These are phyloP conservation scores for human (Homo sapiens) DNA, from an alignment of 2,113 vertebrate species.

Conservation along the genomic window DNA sequence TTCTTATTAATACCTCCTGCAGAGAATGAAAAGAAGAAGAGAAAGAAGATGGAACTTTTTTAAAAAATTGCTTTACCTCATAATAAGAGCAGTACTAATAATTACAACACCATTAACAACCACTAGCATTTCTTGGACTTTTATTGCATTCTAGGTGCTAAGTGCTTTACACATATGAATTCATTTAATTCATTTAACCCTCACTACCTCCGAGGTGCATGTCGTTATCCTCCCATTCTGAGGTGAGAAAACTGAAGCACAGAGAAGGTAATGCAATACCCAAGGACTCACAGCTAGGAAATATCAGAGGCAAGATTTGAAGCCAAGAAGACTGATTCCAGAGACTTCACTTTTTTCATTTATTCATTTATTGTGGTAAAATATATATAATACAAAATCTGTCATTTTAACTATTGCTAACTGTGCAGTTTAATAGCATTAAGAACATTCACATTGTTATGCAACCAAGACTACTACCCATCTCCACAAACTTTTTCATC, in stretches of 20 bases:
- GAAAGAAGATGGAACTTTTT: neutral
- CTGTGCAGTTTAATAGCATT: neutral
- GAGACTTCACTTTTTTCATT: neutral
- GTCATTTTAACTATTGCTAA: neutral
- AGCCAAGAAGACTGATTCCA: neutral
- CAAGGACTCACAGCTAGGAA: neutral
- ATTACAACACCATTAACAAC: neutral
- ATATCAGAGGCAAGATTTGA: neutral
- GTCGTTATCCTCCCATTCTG: neutral
- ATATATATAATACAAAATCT: neutral
- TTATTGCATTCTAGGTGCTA: neutral
- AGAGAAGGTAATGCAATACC: neutral
- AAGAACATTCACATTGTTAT: neutral
- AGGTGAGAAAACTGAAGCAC: neutral
- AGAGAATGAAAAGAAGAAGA: constrained; percentile 20
- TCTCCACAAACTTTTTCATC: neutral
- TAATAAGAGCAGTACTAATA: neutral
- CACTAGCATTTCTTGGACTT: neutral
- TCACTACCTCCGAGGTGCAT: neutral
- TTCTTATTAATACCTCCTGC: neutral
- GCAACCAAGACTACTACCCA: neutral
- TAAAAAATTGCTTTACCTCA: too few relatives aligned
- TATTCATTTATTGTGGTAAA: neutral
- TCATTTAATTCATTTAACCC: neutral
- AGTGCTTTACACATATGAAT: neutral